Conservation (phyloP, 1,140 invertebrate genomes). For the Nixonia krombeini region DNA sequence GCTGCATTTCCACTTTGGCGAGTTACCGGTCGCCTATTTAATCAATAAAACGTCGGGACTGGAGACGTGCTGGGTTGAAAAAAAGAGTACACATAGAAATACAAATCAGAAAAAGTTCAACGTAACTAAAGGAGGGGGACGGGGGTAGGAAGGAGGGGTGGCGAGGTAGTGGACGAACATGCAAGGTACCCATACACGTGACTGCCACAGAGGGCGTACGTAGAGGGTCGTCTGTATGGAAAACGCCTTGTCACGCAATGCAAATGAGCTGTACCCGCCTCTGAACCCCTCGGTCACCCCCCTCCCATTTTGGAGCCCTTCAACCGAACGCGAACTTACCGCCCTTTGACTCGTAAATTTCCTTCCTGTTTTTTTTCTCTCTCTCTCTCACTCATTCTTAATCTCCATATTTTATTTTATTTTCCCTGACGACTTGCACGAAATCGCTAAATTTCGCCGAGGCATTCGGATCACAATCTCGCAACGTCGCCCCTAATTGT, state of each 20-base stretch:
- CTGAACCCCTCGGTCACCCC: too few relatives aligned
- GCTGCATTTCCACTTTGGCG: conserved; percentile 14
- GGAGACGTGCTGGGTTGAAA: conserved; percentile 31
- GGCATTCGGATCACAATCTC: conserved; percentile 40
- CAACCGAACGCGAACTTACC: conserved; percentile 33
- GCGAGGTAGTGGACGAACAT: too few relatives aligned
- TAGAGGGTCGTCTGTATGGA: conserved; percentile 51
- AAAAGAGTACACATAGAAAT: conserved; percentile 15
- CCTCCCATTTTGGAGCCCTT: conserved; percentile 28
- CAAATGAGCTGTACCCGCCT: conserved; percentile 52
- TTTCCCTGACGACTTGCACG: conserved; percentile 39
- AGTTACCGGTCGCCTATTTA: conserved; percentile 29
- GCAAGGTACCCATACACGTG: conserved; percentile 52
- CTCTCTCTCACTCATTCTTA: conserved; percentile 2
- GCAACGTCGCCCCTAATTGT: conserved; percentile 33
- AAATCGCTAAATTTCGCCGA: conserved; percentile 39
- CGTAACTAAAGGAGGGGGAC: conserved; percentile 29
- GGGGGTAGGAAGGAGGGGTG: conserved; percentile 38
- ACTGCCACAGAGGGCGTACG: conserved; percentile 33
- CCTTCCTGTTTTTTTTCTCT: conserved; percentile 19
- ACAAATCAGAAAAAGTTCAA: conserved; percentile 30
- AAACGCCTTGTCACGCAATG: conserved; percentile 63
- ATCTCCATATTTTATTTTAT: conserved; percentile 34
- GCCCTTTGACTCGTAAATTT: conserved; percentile 46
- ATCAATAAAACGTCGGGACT: conserved; percentile 49